phyloP scores from a whole-genome alignment of 2,113 vertebrate species.

The Thunnus maccoyii region DNA sequence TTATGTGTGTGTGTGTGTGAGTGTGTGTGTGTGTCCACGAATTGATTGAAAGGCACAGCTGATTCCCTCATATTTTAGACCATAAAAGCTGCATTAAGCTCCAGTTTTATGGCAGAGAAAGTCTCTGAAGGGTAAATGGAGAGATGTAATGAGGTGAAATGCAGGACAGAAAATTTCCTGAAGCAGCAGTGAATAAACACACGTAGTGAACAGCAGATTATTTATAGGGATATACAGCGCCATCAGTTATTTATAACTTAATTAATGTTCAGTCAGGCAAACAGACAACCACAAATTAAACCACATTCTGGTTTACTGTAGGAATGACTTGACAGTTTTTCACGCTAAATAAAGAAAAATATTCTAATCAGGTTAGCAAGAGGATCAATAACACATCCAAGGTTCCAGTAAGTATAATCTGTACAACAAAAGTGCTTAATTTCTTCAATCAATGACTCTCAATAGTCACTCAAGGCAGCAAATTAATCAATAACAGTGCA shows the following conservation, averaged over 20 bases:
- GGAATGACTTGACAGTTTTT: constrained; percentile 16
- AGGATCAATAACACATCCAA: constrained; percentile 21
- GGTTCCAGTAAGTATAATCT: constrained; percentile 30
- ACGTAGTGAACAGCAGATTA: constrained; percentile 3
- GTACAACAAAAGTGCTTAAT: constrained; percentile 74
- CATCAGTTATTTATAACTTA: constrained; percentile 55
- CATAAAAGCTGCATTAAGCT: constrained; percentile 77
- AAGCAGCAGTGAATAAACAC: constrained; percentile 57
- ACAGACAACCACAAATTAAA: constrained; percentile 28
- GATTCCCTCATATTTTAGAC: constrained; percentile 61
- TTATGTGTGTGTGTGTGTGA: constrained; percentile 10
- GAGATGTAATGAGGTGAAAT: constrained; percentile 72
- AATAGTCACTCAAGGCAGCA: constrained; percentile 32
- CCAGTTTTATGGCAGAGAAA: constrained; percentile 71
- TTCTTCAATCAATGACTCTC: constrained; percentile 7
- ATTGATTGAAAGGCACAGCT: background rate
- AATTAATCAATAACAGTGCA: constrained; percentile 68
- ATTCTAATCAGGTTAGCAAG: constrained; percentile 3
- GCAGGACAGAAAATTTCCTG: constrained; percentile 59
- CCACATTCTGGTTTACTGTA: background rate
- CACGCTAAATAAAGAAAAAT: background rate
- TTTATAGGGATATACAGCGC: background rate
- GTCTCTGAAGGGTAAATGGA: constrained; percentile 45
- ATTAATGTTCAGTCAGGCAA: constrained; percentile 36
- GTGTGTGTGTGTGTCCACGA: constrained; percentile 27